These are phyloP conservation scores for Parapsyche elsis DNA, from an alignment of 1,140 invertebrate species.

Conservation along the genomic window DNA sequence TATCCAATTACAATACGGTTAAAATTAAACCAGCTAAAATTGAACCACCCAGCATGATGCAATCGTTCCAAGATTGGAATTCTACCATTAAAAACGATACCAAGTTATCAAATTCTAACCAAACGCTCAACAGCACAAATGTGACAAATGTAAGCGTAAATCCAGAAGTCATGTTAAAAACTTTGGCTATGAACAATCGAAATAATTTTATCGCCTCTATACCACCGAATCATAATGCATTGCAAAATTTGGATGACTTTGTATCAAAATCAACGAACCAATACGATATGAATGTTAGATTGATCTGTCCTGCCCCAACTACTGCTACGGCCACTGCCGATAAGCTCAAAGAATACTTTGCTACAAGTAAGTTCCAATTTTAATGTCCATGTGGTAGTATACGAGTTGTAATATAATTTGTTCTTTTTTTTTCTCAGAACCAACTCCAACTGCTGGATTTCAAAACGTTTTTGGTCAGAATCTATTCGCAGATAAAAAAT, in stretches of 20 bases:
- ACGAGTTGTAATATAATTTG: neutral
- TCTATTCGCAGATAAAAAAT: neutral
- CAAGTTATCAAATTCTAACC: neutral
- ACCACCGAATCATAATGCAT: constrained; percentile 6
- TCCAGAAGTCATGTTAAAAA: neutral
- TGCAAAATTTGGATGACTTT: constrained; percentile 8
- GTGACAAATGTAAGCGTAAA: neutral
- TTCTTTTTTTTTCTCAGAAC: constrained; percentile 4
- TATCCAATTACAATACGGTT: constrained; percentile 63
- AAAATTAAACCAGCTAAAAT: constrained; percentile 65
- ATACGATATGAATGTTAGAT: neutral
- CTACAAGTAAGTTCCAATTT: neutral
- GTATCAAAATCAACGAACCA: neutral
- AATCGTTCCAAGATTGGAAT: constrained; percentile 48
- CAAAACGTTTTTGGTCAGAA: constrained; percentile 10
- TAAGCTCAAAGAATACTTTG: neutral
- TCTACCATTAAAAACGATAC: neutral
- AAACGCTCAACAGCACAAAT: neutral
- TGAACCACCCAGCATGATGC: constrained; percentile 57
- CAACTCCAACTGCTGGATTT: neutral
- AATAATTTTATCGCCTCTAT: neutral
- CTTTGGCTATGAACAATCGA: neutral
- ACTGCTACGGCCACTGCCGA: neutral
- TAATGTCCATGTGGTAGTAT: neutral
- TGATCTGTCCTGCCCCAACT: neutral